Percentiles rank a stretch among this genome's conserved stretches.
phyloP scores from a whole-genome alignment of 2,797 vertebrate species.

The Petrocephalus schoutedeni region DNA sequence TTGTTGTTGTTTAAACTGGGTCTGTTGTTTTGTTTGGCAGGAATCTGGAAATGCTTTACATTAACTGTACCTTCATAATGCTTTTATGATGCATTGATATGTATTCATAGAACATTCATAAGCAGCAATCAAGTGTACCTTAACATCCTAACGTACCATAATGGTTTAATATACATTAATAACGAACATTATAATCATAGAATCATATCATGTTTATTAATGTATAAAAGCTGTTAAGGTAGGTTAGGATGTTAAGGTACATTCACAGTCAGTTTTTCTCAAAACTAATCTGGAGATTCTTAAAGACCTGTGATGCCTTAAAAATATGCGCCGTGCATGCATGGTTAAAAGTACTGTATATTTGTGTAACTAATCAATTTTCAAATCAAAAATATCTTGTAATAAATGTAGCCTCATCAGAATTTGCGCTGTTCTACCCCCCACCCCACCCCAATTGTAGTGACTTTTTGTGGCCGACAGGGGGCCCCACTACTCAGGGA shows the following conservation, averaged over 20 bases:
- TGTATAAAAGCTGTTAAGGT: not conserved
- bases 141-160: too few species aligned
- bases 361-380: not conserved
- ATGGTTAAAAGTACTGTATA: too few species aligned
- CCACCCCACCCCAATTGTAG: not conserved
- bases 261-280: not conserved
- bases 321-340: too few species aligned
- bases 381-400: not conserved
- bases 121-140: not conserved
- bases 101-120: not conserved
- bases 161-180: not conserved
- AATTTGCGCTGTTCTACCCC: too few species aligned
- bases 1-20: constrained; percentile 18
- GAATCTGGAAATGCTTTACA: not conserved
- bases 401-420: not conserved
- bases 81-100: not conserved
- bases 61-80: not conserved
- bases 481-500: not conserved
- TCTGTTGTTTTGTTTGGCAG: constrained; percentile 19
- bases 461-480: not conserved
- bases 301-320: too few species aligned
- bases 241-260: not conserved
- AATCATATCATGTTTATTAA: not conserved
- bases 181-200: not conserved
- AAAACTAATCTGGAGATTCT: not conserved